Conservation (phyloP, 2,113 vertebrate species). For the Tyto alba region DNA sequence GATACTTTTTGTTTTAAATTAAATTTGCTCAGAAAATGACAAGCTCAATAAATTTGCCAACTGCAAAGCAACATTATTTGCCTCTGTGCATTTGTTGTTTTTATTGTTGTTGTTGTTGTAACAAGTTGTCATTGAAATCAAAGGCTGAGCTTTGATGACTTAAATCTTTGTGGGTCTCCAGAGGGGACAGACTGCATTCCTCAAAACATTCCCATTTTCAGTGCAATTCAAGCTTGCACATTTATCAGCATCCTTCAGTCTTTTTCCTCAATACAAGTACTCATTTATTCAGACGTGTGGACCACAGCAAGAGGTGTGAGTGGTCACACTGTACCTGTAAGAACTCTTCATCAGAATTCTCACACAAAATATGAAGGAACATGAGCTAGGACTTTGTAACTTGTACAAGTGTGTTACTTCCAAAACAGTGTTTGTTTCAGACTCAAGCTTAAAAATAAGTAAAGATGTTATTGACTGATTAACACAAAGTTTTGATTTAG, state of each 20-base stretch:
- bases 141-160: neutral
- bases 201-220: neutral
- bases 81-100: neutral
- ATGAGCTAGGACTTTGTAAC: neutral
- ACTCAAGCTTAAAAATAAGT: neutral
- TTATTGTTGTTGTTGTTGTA: neutral
- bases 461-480: neutral
- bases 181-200: neutral
- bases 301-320: neutral
- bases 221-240: neutral
- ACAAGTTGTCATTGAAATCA: neutral
- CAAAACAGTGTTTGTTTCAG: neutral
- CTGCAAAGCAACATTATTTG: neutral
- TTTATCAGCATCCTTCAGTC: neutral
- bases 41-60: neutral
- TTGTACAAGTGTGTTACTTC: neutral
- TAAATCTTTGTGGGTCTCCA: neutral
- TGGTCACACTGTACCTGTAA: neutral
- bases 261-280: neutral
- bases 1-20: constrained; percentile 29
- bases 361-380: neutral
- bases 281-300: neutral
- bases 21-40: neutral
- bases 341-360: neutral
- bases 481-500: neutral